Conservation (phyloP, 1,140 invertebrate genomes). For the Cherax destructor region DNA sequence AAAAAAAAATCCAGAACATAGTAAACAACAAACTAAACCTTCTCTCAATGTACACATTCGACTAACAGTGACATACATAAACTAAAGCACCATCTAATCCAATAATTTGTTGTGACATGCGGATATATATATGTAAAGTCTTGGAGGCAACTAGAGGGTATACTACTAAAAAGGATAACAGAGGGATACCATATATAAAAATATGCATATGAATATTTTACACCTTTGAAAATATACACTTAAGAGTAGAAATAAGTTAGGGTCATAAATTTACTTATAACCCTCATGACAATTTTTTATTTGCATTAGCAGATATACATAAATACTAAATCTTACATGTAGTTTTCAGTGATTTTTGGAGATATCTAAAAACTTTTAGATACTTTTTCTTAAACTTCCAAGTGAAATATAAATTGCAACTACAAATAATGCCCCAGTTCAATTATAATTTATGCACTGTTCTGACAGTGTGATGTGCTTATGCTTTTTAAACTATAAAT, state of each 20-base stretch:
- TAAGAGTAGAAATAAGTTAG: background rate
- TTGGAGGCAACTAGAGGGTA: slow-evolving; percentile 9
- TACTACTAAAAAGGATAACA: slow-evolving; percentile 39
- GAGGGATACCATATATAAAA: slow-evolving; percentile 9
- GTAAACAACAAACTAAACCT: slow-evolving; percentile 37
- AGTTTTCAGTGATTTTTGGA: background rate
- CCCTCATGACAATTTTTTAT: background rate
- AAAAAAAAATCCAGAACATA: slow-evolving; percentile 29
- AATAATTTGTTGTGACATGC: slow-evolving; percentile 41
- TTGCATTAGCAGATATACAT: background rate
- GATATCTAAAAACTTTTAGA: background rate
- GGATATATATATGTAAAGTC: slow-evolving; percentile 13
- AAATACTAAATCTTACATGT: background rate
- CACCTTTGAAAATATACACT: background rate
- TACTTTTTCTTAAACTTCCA: background rate
- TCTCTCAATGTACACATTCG: slow-evolving; percentile 41
- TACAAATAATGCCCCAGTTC: background rate
- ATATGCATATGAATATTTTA: background rate
- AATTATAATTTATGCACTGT: background rate
- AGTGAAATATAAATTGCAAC: background rate
- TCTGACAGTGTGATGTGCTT: background rate
- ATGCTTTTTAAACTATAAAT: background rate
- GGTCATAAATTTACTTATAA: background rate
- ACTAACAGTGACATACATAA: slow-evolving; percentile 53
- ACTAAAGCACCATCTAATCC: slow-evolving; percentile 51